Evolutionary conservation across 2,888 invertebrate species (phyloP).

Genomic region (Mesorhabditis belari): DNA sequence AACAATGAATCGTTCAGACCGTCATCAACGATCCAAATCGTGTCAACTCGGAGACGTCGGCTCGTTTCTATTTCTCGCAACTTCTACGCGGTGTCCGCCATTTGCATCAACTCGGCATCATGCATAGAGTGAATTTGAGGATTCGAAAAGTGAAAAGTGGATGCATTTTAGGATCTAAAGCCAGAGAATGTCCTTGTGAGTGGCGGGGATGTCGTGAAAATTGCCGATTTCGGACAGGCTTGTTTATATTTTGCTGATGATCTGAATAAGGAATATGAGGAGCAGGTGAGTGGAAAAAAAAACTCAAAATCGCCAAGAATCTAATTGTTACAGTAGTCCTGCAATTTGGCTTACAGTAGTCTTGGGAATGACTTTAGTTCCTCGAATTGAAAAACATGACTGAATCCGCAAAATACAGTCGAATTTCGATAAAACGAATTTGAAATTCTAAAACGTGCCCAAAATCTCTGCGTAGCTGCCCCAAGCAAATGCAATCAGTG

Average conservation of each 20-base stretch:
- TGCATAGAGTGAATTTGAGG: constrained; percentile 21
- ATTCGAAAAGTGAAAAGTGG: background rate
- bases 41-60: background rate
- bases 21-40: background rate
- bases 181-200: constrained; percentile 47
- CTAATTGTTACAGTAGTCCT: too few species aligned
- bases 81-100: constrained; percentile 36
- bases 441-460: too few species aligned
- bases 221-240: constrained; percentile 48
- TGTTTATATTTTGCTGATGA: constrained; percentile 34
- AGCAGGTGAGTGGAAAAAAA: constrained; percentile 39
- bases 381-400: too few species aligned
- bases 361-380: too few species aligned
- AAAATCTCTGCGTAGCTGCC: too few species aligned
- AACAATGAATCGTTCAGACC: background rate
- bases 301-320: too few species aligned
- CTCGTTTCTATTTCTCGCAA: constrained; percentile 35
- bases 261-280: constrained; percentile 32
- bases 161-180: constrained; percentile 37
- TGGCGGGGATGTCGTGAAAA: constrained; percentile 22
- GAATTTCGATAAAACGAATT: too few species aligned
- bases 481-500: too few species aligned
- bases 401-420: too few species aligned
- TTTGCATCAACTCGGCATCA: constrained; percentile 39
- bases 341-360: too few species aligned